Conservation (phyloP, 1,140 invertebrate species). For the Drosophila quadrilineata region DNA sequence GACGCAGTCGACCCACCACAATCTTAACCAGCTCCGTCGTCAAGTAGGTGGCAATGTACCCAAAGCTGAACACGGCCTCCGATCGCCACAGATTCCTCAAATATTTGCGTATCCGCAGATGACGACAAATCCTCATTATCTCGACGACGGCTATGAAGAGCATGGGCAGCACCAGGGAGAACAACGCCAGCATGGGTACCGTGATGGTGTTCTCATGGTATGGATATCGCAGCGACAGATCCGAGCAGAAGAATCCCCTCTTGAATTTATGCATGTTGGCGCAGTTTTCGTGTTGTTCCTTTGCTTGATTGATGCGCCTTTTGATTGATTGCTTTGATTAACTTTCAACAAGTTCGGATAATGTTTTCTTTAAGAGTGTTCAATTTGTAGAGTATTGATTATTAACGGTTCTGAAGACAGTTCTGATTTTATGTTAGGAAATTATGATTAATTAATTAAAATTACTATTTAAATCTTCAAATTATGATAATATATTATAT, state of each 20-base stretch:
- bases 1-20: conserved; percentile 63
- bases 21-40: conserved; percentile 74
- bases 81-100: conserved; percentile 64
- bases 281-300: background rate
- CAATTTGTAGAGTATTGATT: no score
- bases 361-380: no score
- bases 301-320: no score
- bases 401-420: no score
- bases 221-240: conserved; percentile 66
- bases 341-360: no score
- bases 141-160: conserved; percentile 72
- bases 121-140: conserved; percentile 68
- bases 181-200: conserved; percentile 70
- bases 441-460: no score
- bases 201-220: conserved; percentile 75
- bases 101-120: conserved; percentile 63
- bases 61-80: conserved; percentile 68
- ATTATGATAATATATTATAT: no score
- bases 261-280: conserved; percentile 66
- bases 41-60: conserved; percentile 74
- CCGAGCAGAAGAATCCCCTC: conserved; percentile 71
- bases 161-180: conserved; percentile 73
- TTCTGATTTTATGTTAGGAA: no score
- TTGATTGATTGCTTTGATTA: no score
- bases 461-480: no score